phyloP scores from a whole-genome alignment of 2,113 vertebrate genomes.

The Hemiscyllium ocellatum region DNA sequence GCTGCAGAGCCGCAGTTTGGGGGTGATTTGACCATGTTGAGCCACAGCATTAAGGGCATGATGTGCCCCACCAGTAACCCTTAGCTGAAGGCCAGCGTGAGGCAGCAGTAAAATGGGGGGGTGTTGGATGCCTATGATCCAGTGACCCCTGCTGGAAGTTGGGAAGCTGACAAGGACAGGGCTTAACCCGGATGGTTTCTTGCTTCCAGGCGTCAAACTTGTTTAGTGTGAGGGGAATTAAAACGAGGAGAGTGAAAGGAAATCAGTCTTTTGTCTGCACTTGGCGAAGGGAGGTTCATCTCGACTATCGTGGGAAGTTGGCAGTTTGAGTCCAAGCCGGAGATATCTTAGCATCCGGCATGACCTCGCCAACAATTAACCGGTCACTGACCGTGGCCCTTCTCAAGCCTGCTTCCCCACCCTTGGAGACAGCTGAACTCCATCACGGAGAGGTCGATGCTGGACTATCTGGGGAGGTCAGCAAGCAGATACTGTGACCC shows the following conservation, averaged over 20 bases:
- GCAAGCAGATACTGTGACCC: neutral
- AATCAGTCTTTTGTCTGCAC: neutral
- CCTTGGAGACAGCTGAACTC: neutral
- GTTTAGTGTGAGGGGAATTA: neutral
- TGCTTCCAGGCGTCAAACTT: neutral
- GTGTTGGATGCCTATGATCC: neutral
- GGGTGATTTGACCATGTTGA: neutral
- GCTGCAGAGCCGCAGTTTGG: neutral
- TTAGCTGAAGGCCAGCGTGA: neutral
- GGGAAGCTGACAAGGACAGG: neutral
- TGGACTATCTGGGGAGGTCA: neutral
- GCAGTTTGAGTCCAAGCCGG: too few species aligned
- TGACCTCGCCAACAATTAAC: neutral
- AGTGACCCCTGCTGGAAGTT: neutral
- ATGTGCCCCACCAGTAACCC: neutral
- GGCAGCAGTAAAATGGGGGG: neutral
- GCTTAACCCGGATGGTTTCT: neutral
- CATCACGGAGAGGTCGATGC: neutral
- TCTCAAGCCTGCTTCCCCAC: neutral
- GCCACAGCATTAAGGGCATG: neutral
- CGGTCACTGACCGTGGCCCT: neutral
- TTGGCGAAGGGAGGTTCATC: too few species aligned
- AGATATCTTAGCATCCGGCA: neutral
- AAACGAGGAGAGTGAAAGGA: neutral
- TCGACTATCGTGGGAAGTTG: too few species aligned